These are phyloP conservation scores for Egretta garzetta DNA, from an alignment of 2,113 vertebrate genomes.

Conservation along the genomic window DNA sequence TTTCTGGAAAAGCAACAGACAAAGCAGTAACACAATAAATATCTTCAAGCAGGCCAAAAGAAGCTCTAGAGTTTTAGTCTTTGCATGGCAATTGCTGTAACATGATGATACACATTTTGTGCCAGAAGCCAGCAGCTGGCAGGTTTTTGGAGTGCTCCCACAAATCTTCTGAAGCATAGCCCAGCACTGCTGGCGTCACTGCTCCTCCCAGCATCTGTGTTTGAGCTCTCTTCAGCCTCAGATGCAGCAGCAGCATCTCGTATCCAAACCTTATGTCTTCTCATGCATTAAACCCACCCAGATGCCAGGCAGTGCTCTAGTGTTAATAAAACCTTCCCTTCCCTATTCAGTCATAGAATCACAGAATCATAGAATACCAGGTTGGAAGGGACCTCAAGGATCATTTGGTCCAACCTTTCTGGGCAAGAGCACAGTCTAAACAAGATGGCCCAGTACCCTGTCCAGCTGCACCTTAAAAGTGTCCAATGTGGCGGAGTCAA, in stretches of 20 bases:
- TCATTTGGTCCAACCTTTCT: too few relatives aligned
- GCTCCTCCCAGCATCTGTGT: not conserved
- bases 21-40: not conserved
- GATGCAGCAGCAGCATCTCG: rapidly evolving
- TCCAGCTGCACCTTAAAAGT: too few relatives aligned
- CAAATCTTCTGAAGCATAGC: not conserved
- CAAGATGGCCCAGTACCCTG: too few relatives aligned
- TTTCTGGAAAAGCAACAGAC: not conserved
- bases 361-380: too few relatives aligned
- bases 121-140: not conserved
- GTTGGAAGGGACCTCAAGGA: too few relatives aligned
- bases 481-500: too few relatives aligned
- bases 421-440: too few relatives aligned
- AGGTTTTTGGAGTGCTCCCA: not conserved
- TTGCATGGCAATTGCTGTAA: not conserved
- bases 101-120: not conserved
- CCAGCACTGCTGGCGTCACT: not conserved
- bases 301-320: not conserved
- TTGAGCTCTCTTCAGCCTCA: not conserved
- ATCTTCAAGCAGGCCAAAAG: not conserved
- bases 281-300: not conserved
- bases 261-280: not conserved
- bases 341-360: not conserved
- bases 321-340: not conserved
- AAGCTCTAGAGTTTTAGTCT: not conserved